phyloP scores from a whole-genome alignment of 2,888 invertebrate genomes.

The Ethmia dodecea region DNA sequence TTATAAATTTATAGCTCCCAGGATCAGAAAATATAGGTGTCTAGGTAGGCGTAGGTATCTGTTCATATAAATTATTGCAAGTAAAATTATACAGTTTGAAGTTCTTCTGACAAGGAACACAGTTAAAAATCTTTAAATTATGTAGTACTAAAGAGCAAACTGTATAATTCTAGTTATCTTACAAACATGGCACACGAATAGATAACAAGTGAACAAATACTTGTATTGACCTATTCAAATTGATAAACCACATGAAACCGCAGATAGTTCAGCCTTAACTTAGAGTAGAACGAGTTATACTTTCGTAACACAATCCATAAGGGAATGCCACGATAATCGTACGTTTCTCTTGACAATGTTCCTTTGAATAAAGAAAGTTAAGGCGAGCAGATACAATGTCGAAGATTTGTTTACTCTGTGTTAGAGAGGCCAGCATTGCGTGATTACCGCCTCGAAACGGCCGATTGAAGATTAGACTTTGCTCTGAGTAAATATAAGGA shows the following conservation, averaged over 20 bases:
- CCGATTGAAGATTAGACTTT: conserved; percentile 51
- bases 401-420: conserved; percentile 69
- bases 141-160: no score
- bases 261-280: conserved; percentile 61
- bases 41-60: no score
- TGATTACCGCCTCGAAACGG: conserved; percentile 44
- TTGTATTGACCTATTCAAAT: conserved; percentile 59
- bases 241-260: conserved; percentile 68
- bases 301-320: conserved; percentile 72
- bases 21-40: no score
- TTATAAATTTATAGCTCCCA: conserved; percentile 50
- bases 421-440: conserved; percentile 57
- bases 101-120: no score
- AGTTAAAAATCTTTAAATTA: no score
- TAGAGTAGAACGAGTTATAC: conserved; percentile 61
- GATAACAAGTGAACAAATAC: conserved; percentile 54
- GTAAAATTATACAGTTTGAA: no score
- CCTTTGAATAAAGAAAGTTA: conserved; percentile 74
- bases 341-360: conserved; percentile 74
- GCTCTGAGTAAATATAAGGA: conserved; percentile 39
- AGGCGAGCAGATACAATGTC: conserved; percentile 70
- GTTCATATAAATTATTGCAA: neutral
- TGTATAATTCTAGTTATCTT: no score
- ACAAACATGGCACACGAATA: conserved; percentile 37
- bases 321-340: conserved; percentile 71